phyloP scores from a whole-genome alignment of 2,888 invertebrate species.

The Hoplodrina ambigua region DNA sequence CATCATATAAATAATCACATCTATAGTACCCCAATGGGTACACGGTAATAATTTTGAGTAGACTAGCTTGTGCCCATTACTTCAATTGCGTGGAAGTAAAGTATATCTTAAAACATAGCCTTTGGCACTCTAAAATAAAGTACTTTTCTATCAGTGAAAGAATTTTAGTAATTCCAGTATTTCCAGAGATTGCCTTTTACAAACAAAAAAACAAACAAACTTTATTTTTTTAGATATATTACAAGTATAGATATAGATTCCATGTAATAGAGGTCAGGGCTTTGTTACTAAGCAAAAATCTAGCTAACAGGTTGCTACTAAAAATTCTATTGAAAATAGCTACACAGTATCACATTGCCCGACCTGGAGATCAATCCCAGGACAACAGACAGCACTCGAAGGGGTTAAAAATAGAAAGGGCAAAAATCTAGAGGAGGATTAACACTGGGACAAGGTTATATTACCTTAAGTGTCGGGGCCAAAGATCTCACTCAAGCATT shows the following conservation, averaged over 20 bases:
- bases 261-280: neutral
- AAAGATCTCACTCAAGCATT: slow-evolving; percentile 13
- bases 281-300: neutral
- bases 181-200: too few species aligned
- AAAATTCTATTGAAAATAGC: neutral
- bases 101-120: too few species aligned
- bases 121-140: too few species aligned
- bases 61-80: too few species aligned
- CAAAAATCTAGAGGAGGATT: slow-evolving; percentile 13
- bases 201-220: too few species aligned
- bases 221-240: too few species aligned
- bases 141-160: too few species aligned
- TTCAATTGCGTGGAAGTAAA: too few species aligned
- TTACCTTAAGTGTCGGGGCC: neutral
- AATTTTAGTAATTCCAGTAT: too few species aligned
- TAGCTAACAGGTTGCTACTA: neutral
- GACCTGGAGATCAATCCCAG: neutral
- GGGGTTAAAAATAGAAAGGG: neutral
- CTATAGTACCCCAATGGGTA: neutral
- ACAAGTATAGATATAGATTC: neutral
- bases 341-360: neutral
- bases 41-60: too few species aligned
- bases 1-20: neutral
- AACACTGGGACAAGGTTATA: neutral
- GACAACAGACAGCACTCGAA: neutral